Evolutionary conservation across 2,888 invertebrate genomes (phyloP), one percentile per base, ranked within the genome.

Genomic region (Chironomus riparius): DNA sequence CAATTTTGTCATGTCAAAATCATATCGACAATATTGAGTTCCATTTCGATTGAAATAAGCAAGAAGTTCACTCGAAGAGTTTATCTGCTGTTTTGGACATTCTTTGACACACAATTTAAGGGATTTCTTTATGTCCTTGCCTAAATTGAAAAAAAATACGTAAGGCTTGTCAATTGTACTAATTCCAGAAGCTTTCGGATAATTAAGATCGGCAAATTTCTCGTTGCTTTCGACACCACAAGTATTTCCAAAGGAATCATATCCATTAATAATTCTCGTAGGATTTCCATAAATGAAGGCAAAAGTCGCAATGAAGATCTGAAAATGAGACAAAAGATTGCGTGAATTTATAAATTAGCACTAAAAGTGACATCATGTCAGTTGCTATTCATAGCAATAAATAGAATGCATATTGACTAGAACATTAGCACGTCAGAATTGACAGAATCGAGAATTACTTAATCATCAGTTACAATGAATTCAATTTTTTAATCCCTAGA

Each of bases 201-300:
- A 62, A 10, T 13, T 15, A 3, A 28, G n/a, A 78, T 90, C 88
- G 7, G 89, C 89, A 77, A 93, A 88, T 78, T 88, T 89, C 79
- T 90, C 90, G 83, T 96, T 97, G 78, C 85, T 86, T 80, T 89
- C 89, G 24, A 92, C 90, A 15, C 97, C 97, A 83, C 97, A 98
- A 47, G 95, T 95, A 82, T 97, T 97, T 7, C 96, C 96, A 86
- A 94, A 97, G 76, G 94, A 95, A 83, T 97, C 96, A 83, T 93
- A 95, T 18, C 96, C 96, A 86, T 95, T 94, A 78, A 95, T 90
- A 62, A 96, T 87, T 78, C 95, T 87, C 80, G 91, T 84, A 0
- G 95, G 95, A 84, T 93, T 93, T 18, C 95, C 95, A 82, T 93
- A 94, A 1, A 94, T 92, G 82, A 94, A 90, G 10, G 95, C 92